These are phyloP conservation scores for Andrena hattorfiana DNA, from an alignment of 2,888 invertebrate species.

Conservation along the genomic window DNA sequence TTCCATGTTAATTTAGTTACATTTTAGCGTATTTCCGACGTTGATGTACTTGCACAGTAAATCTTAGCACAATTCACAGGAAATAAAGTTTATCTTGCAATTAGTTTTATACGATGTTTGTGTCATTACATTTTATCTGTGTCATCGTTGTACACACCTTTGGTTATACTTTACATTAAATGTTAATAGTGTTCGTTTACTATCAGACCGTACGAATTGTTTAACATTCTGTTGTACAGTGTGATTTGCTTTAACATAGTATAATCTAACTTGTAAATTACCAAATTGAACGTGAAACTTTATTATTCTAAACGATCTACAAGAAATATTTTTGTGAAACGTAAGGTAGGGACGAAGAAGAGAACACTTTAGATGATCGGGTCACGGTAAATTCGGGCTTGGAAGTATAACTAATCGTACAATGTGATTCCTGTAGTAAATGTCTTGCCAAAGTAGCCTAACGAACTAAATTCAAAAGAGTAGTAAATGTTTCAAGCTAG, in stretches of 20 bases:
- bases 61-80: conserved; percentile 33
- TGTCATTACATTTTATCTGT: background rate
- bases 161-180: conserved; percentile 8
- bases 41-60: conserved; percentile 40
- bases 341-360: conserved; percentile 14
- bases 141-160: conserved; percentile 11
- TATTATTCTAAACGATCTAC: conserved; percentile 25
- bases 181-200: conserved; percentile 7
- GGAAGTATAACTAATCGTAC: conserved; percentile 25
- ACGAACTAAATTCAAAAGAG: conserved; percentile 21
- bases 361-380: conserved; percentile 17
- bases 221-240: conserved; percentile 6
- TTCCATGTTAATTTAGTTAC: conserved; percentile 38
- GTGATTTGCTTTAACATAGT: conserved; percentile 7
- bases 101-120: conserved; percentile 16
- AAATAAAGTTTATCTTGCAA: conserved; percentile 29
- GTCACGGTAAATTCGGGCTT: conserved; percentile 18
- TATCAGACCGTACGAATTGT: conserved; percentile 9
- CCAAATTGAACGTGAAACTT: conserved; percentile 16
- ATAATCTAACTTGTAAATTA: conserved; percentile 21
- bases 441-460: conserved; percentile 60
- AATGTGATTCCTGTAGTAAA: conserved; percentile 28
- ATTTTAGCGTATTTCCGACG: conserved; percentile 15
- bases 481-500: conserved; percentile 23
- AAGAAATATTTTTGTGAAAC: conserved; percentile 42